phyloP scores from a whole-genome alignment of 2,888 invertebrate species.

The Amaurobius ferox region DNA sequence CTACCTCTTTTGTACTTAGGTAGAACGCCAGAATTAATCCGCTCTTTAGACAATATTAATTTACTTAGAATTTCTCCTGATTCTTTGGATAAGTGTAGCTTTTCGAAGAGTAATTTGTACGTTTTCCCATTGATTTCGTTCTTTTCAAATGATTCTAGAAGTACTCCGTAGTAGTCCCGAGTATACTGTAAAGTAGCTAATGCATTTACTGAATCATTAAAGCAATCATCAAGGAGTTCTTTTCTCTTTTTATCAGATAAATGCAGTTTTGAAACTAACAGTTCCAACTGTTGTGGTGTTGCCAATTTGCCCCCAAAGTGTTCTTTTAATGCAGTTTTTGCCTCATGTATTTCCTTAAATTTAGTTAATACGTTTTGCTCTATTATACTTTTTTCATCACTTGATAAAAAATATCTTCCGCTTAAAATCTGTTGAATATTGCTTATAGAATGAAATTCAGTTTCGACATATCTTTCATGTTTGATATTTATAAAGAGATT shows the following conservation, averaged over 20 bases:
- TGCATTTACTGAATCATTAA: no score
- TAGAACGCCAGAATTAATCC: not conserved
- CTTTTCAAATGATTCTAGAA: not conserved
- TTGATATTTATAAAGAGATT: not conserved
- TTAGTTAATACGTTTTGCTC: not conserved
- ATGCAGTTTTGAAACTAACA: no score
- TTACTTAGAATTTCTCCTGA: not conserved
- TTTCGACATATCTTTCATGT: not conserved
- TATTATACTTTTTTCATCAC: constrained; percentile 15
- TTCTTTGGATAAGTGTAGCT: constrained; percentile 15
- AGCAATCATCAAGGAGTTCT: no score
- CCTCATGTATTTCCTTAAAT: not conserved
- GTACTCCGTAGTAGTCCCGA: not conserved
- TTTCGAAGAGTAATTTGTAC: constrained; percentile 1
- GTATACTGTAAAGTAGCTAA: no score
- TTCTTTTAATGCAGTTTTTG: not conserved
- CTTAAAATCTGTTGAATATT: constrained; percentile 14
- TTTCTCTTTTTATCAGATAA: no score
- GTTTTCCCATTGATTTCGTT: constrained; percentile 12
- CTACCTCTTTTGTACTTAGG: constrained; percentile 16
- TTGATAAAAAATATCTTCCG: constrained; percentile 20
- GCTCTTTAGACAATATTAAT: constrained; percentile 14
- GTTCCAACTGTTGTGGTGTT: no score
- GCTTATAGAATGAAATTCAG: not conserved
- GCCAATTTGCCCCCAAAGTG: no score